phyloP scores from a whole-genome alignment of 2,113 vertebrate species.

The Motacilla tschutschensis region DNA sequence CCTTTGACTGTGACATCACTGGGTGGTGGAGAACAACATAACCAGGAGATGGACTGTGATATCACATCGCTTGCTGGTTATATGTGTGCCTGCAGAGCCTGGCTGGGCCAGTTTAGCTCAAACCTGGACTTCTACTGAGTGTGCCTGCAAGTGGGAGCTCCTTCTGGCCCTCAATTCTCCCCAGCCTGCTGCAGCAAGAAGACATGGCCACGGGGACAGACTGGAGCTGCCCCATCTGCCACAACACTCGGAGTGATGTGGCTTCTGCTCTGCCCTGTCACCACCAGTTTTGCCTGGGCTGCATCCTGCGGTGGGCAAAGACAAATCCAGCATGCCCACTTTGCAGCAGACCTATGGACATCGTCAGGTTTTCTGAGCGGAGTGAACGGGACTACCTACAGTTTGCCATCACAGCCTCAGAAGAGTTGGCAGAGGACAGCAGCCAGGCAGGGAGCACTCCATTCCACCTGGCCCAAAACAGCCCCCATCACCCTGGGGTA shows the following conservation, averaged over 20 bases:
- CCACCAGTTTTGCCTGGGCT: background rate
- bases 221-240: background rate
- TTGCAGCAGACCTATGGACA: background rate
- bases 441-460: background rate
- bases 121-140: background rate
- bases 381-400: background rate
- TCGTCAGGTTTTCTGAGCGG: background rate
- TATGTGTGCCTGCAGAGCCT: background rate
- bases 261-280: background rate
- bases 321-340: background rate
- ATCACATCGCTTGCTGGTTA: background rate
- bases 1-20: background rate
- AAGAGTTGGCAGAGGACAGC: background rate
- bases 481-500: too few species aligned
- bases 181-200: background rate
- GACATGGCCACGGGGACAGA: background rate
- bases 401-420: background rate
- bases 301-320: background rate
- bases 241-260: background rate
- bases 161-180: background rate
- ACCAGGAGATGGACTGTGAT: background rate
- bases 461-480: background rate
- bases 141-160: background rate
- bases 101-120: background rate
- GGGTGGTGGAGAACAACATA: background rate